A percentile compares a stretch with the other conserved stretches of the same genome.
These are phyloP conservation scores for Hyperoplus lanceolatus DNA, from an alignment of 2,797 vertebrate genomes.

Conservation along the genomic window DNA sequence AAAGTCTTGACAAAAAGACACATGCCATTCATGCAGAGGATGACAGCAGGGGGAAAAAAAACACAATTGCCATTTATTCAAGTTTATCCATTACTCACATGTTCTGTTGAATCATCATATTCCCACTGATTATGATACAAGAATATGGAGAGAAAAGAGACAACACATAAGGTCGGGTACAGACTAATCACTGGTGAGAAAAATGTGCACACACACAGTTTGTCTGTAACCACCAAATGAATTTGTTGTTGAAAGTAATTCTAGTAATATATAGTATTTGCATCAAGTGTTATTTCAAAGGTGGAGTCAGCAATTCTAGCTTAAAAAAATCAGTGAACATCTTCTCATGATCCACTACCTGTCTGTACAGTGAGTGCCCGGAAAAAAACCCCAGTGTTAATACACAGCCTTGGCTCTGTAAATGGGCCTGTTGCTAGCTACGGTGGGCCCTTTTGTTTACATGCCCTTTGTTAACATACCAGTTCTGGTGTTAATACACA, in stretches of 20 bases:
- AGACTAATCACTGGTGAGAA: slow-evolving; percentile 53
- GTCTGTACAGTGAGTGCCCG: too few relatives aligned
- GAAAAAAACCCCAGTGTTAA: too few relatives aligned
- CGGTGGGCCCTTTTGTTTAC: too few relatives aligned
- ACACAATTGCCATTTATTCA: background rate
- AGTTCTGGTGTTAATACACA: too few relatives aligned
- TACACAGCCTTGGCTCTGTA: too few relatives aligned
- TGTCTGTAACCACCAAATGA: slow-evolving; percentile 23
- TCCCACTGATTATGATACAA: slow-evolving; percentile 94
- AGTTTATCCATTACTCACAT: slow-evolving; percentile 91
- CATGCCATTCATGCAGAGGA: slow-evolving; percentile 59
- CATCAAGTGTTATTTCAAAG: background rate
- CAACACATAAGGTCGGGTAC: slow-evolving; percentile 48
- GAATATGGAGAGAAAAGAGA: slow-evolving; percentile 69
- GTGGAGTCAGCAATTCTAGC: too few relatives aligned
- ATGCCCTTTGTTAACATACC: too few relatives aligned
- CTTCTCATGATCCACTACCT: too few relatives aligned
- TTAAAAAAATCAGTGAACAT: too few relatives aligned
- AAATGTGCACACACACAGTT: slow-evolving; percentile 20
- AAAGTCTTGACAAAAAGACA: slow-evolving; percentile 18
- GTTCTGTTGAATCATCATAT: slow-evolving; percentile 98
- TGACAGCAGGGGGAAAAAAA: slow-evolving; percentile 1
- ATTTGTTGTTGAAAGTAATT: background rate
- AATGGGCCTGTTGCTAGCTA: too few relatives aligned
- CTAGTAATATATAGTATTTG: background rate